A percentile compares a stretch with the other conserved stretches of the same genome.
phyloP scores from a whole-genome alignment of 1,140 invertebrate genomes.

The Chlorops oryzae region DNA sequence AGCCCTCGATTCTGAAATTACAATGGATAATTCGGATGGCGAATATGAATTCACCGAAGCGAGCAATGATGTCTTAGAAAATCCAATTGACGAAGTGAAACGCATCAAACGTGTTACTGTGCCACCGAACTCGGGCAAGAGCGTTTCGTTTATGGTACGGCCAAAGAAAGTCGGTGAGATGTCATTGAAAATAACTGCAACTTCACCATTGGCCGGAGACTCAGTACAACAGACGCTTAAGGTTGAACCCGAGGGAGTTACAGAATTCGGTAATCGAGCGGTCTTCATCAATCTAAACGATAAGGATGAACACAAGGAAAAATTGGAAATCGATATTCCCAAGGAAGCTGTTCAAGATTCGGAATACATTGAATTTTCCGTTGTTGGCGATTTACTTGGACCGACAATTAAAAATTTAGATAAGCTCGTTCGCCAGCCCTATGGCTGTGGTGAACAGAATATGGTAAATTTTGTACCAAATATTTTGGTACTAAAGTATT shows the following conservation, averaged over 20 bases:
- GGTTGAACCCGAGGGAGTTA: slow-evolving; percentile 74
- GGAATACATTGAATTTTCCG: slow-evolving; percentile 64
- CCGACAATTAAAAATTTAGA: slow-evolving; percentile 71
- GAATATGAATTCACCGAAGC: slow-evolving; percentile 72
- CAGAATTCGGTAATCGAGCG: slow-evolving; percentile 69
- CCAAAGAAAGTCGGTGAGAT: slow-evolving; percentile 67
- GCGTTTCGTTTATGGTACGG: slow-evolving; percentile 76
- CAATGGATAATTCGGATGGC: slow-evolving; percentile 71
- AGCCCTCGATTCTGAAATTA: slow-evolving; percentile 71
- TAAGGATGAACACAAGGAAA: slow-evolving; percentile 50
- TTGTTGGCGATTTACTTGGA: slow-evolving; percentile 71
- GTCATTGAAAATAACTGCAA: slow-evolving; percentile 68
- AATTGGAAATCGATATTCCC: slow-evolving; percentile 63
- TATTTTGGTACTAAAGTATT: slow-evolving; percentile 77
- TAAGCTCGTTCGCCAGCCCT: slow-evolving; percentile 74
- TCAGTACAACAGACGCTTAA: slow-evolving; percentile 63
- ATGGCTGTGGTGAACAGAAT: slow-evolving; percentile 92
- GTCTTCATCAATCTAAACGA: slow-evolving; percentile 67
- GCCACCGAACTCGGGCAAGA: slow-evolving; percentile 60
- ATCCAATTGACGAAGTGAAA: slow-evolving; percentile 56
- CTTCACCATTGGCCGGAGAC: slow-evolving; percentile 64
- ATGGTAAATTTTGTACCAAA: slow-evolving; percentile 91
- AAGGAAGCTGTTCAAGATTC: slow-evolving; percentile 65
- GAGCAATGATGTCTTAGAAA: slow-evolving; percentile 51
- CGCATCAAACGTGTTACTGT: slow-evolving; percentile 60